A percentile compares a stretch with the other conserved stretches of the same genome.
Conservation (phyloP, 2,113 vertebrate genomes). For the Hippoglossus stenolepis region DNA sequence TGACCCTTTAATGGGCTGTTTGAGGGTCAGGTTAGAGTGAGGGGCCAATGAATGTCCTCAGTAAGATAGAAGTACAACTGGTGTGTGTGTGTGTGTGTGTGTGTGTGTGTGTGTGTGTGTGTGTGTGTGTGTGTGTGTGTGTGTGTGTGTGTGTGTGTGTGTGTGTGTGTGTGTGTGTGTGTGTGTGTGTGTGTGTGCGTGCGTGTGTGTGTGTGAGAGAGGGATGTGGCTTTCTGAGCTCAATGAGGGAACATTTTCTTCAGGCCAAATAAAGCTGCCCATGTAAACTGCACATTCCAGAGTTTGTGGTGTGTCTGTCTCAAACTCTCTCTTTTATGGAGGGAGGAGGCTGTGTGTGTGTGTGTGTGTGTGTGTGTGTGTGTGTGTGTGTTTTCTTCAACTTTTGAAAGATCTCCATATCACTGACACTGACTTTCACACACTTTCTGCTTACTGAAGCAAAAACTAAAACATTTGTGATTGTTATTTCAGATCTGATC, state of each 20-base stretch:
- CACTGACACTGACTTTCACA: conserved; percentile 13
- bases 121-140: background rate
- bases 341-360: conserved; percentile 27
- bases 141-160: background rate
- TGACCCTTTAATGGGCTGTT: too few species aligned
- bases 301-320: conserved; percentile 65
- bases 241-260: conserved; percentile 66
- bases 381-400: background rate
- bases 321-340: conserved; percentile 47
- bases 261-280: conserved; percentile 72
- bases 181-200: conserved; percentile 10
- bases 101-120: background rate
- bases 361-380: background rate
- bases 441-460: conserved; percentile 16
- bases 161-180: conserved; percentile 21
- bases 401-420: background rate
- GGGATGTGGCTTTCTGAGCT: conserved; percentile 67
- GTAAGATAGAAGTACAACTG: background rate
- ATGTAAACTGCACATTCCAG: conserved; percentile 72
- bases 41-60: too few species aligned
- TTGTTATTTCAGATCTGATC: too few species aligned
- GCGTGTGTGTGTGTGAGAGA: conserved; percentile 29
- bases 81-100: background rate
- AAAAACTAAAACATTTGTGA: background rate
- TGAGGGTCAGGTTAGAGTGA: too few species aligned